phyloP scores from a whole-genome alignment of 2,797 vertebrate species.

The Sebastes elongatus region DNA sequence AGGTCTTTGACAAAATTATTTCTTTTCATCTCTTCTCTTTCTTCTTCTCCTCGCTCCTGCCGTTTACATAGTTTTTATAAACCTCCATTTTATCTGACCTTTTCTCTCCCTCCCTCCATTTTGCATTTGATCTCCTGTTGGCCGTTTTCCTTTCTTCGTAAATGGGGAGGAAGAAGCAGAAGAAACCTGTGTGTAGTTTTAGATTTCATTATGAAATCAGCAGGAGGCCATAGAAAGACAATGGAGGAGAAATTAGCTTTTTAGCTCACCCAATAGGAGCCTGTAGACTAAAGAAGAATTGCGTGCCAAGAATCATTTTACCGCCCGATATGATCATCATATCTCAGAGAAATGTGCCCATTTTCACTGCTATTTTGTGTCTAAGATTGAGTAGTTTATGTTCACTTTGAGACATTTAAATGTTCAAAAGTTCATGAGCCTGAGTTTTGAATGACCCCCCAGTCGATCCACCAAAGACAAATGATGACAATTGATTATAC shows the following conservation, averaged over 20 bases:
- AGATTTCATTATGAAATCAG: conserved; percentile 47
- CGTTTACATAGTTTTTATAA: conserved; percentile 34
- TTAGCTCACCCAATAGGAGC: conserved; percentile 17
- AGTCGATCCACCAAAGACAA: background rate
- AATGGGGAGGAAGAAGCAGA: background rate
- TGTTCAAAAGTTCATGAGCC: background rate
- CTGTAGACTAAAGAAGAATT: background rate
- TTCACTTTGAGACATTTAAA: background rate
- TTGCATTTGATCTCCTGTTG: conserved; percentile 20
- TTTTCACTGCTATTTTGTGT: background rate
- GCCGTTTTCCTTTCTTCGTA: background rate
- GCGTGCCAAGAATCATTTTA: background rate
- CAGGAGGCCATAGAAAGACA: conserved; percentile 15
- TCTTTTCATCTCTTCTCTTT: conserved; percentile 43
- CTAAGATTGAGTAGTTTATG: background rate
- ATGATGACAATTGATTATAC: background rate
- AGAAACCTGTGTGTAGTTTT: background rate
- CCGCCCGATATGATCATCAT: background rate
- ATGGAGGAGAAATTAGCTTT: conserved; percentile 12
- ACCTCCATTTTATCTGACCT: conserved; percentile 14
- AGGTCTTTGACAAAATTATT: conserved; percentile 63
- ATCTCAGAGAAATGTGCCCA: conserved; percentile 1
- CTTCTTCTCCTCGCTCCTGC: conserved; percentile 4
- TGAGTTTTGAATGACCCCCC: background rate
- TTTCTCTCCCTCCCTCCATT: background rate